Percentiles rank a stretch among this genome's conserved stretches.
Evolutionary conservation across 1,140 invertebrate species (phyloP).

Genomic region (Cyclargus thomasi): DNA sequence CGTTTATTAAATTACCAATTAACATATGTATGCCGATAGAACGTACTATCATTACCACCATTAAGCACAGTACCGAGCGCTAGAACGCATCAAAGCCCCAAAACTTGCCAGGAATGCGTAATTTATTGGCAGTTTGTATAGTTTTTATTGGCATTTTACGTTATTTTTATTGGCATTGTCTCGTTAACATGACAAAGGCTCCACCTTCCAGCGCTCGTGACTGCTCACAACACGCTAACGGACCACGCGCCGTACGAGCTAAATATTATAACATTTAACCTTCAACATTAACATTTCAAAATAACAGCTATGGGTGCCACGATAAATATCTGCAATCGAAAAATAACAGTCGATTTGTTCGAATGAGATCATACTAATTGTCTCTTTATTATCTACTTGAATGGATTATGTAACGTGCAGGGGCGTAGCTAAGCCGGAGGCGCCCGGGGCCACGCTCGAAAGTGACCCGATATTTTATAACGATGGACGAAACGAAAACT

Average conservation of each 20-base stretch:
- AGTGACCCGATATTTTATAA: background rate
- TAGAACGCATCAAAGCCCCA: background rate
- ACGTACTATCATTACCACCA: slow-evolving; percentile 19
- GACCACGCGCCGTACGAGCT: background rate
- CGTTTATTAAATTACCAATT: slow-evolving; percentile 30
- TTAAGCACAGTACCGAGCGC: slow-evolving; percentile 17
- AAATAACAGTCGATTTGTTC: slow-evolving; percentile 8
- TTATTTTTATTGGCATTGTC: background rate
- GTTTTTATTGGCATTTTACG: background rate
- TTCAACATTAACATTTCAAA: slow-evolving; percentile 12
- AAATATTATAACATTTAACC: slow-evolving; percentile 11
- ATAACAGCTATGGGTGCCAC: slow-evolving; percentile 1
- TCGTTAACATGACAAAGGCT: background rate
- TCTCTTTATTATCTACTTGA: slow-evolving; percentile 3
- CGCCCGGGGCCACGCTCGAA: background rate
- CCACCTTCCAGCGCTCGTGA: background rate
- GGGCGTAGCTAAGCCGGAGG: background rate
- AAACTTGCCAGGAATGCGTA: background rate
- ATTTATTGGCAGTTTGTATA: background rate
- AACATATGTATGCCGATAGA: slow-evolving; percentile 34
- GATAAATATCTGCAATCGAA: slow-evolving; percentile 6
- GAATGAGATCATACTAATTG: slow-evolving; percentile 1
- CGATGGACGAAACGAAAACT: too few relatives aligned
- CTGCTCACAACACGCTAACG: background rate
- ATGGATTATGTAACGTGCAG: background rate